Evolutionary conservation across 2,888 invertebrate genomes (phyloP).

Genomic region (Melipona bicolor): DNA sequence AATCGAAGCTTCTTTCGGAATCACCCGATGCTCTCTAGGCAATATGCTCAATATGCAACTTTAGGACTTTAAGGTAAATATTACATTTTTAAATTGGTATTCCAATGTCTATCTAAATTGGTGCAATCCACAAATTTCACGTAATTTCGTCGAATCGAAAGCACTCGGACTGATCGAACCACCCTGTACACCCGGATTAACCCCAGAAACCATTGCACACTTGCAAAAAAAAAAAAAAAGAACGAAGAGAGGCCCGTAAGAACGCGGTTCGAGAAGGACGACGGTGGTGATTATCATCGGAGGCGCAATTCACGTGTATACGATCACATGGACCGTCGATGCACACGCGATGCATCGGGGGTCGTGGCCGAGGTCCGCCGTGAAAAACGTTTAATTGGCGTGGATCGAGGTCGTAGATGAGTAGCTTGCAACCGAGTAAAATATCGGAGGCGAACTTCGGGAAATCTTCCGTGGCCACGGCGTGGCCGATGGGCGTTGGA

Average conservation of each 20-base stretch:
- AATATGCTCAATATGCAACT: no score
- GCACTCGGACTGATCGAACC: not conserved
- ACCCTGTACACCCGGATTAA: not conserved
- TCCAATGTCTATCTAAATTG: no score
- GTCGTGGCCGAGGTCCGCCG: conserved; percentile 21
- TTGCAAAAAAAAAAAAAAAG: not conserved
- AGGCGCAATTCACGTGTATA: conserved; percentile 67
- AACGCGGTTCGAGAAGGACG: not conserved
- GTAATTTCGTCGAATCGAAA: not conserved
- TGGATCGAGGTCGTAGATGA: conserved; percentile 63
- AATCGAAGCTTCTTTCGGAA: no score
- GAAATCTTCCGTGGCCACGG: conserved; percentile 59
- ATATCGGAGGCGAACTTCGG: conserved; percentile 65
- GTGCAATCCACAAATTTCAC: no score
- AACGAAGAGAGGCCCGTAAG: conserved; percentile 8
- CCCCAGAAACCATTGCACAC: not conserved
- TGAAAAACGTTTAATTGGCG: conserved; percentile 65
- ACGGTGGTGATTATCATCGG: conserved; percentile 62
- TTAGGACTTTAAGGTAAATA: no score
- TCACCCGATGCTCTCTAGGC: no score
- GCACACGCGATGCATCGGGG: conserved; percentile 36
- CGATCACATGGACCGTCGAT: conserved; percentile 38
- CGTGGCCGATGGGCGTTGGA: conserved; percentile 29
- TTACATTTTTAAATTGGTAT: no score
- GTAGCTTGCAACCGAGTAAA: conserved; percentile 65